Evolutionary conservation across 2,797 vertebrate species (phyloP).

Genomic region (Perodicticus potto): DNA sequence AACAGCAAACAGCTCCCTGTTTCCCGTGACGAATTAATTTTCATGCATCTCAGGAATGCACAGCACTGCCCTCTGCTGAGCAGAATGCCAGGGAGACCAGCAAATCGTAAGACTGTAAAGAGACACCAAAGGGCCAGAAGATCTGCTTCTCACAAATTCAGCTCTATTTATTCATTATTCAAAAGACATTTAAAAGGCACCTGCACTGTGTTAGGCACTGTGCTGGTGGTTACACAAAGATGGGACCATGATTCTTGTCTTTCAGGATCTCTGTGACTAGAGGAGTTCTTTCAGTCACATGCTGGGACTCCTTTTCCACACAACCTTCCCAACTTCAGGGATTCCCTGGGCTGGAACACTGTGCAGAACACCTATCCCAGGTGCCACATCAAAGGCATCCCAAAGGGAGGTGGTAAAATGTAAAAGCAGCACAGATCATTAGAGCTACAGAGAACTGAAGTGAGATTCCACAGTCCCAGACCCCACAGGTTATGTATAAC

Average conservation of each 20-base stretch:
- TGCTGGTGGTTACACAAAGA: not conserved
- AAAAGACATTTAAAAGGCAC: not conserved
- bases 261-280: not conserved
- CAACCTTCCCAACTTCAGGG: not conserved
- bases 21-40: not conserved
- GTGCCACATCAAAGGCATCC: not conserved
- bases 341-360: not conserved
- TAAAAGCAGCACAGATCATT: not conserved
- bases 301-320: not conserved
- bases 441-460: not conserved
- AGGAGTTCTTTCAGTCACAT: not conserved
- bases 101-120: not conserved
- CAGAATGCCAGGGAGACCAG: not conserved
- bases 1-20: conserved; percentile 4
- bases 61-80: conserved; percentile 71
- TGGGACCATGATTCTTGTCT: not conserved
- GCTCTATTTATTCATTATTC: not conserved
- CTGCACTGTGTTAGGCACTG: not conserved
- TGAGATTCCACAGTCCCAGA: not conserved
- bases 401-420: not conserved
- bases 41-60: not conserved
- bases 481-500: not conserved
- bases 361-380: not conserved
- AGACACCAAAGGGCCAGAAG: not conserved
- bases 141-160: not conserved